Conservation (phyloP, 2,888 invertebrate species). For the Drosophila birchii region DNA sequence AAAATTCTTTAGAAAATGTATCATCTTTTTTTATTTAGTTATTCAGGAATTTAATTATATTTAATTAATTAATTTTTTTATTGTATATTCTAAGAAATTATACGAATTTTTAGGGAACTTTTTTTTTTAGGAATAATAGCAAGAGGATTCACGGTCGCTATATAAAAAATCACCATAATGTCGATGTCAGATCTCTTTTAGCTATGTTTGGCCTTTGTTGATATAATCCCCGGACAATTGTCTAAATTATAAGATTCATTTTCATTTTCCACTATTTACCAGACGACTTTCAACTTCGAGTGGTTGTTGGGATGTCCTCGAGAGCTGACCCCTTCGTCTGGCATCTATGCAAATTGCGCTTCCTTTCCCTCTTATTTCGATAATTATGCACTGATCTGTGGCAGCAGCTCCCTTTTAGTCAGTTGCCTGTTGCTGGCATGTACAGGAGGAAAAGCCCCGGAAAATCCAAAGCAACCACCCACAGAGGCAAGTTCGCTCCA, state of each 20-base stretch:
- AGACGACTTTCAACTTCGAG: constrained; percentile 3
- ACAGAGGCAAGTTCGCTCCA: constrained; percentile 31
- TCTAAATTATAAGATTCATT: constrained; percentile 8
- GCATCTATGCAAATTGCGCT: constrained; percentile 64
- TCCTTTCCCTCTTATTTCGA: constrained; percentile 55
- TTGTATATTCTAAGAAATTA: too few species aligned
- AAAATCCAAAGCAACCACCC: constrained; percentile 5
- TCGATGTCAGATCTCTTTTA: not conserved
- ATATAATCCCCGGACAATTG: constrained; percentile 17
- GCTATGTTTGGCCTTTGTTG: not conserved
- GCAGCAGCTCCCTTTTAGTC: constrained; percentile 1
- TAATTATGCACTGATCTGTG: constrained; percentile 40
- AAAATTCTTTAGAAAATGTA: too few species aligned
- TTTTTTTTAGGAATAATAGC: too few species aligned
- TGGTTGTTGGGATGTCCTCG: constrained; percentile 1
- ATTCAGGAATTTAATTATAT: too few species aligned
- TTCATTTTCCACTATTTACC: constrained; percentile 18
- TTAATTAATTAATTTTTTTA: too few species aligned
- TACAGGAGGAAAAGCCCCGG: constrained; percentile 19
- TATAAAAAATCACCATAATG: constrained; percentile 6
- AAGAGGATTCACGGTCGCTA: not conserved
- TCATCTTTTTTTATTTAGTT: too few species aligned
- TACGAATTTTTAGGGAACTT: too few species aligned
- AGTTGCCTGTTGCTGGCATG: constrained; percentile 34
- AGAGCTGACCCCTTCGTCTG: constrained; percentile 25